Evolutionary conservation across 2,797 vertebrate genomes (phyloP), one percentile per base, ranked within the genome.

Genomic region (Distichodus sexfasciatus): DNA sequence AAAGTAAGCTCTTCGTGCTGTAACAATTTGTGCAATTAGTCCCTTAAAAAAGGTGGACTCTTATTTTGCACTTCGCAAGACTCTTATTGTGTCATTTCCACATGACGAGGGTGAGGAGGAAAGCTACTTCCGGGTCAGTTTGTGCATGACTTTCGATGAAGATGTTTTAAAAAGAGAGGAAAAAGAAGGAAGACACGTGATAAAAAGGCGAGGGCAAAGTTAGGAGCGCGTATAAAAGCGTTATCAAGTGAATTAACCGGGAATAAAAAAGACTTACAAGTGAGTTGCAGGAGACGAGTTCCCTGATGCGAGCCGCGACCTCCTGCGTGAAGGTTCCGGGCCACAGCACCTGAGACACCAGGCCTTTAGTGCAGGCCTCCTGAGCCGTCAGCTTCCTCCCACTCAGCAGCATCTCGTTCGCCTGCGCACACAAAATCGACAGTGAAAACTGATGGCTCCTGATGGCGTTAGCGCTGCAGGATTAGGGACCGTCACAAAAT

Each of bases 261-360:
- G 61, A 55, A 68, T 28, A 51, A 41, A 59, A 69, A 72, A 89
- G 81, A 87, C 94, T 85, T 86, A 98, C 96, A 83, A 93, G 86
- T 10, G 94, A 91, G 85, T 98, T 94, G 48, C 96, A 96, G 0
- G 90, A 85, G 72, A 95, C 94, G 77, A 99, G 94, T 83, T 99
- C 97, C 86, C 92, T 95, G 83, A 98, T 93, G 62, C 96, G 90
- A 81, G 95, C 90, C 95, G 95, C 96, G 69, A 99, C 96, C 89
- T 99, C 97, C 86, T 98, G 96, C 50, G 91, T 94, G 87, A 98
- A 99, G 3, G 97, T 98, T 74, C 92, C 95, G 0, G 97, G 96
- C 96, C 97, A 99, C 29, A 99, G 93, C 67, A 99, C 97, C 88
- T 99, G 97, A 6, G 96, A 98, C 46, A 99, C 95, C 79, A 99